Conservation (phyloP, 2,888 invertebrate species). For the Microlaimidae sp. region DNA sequence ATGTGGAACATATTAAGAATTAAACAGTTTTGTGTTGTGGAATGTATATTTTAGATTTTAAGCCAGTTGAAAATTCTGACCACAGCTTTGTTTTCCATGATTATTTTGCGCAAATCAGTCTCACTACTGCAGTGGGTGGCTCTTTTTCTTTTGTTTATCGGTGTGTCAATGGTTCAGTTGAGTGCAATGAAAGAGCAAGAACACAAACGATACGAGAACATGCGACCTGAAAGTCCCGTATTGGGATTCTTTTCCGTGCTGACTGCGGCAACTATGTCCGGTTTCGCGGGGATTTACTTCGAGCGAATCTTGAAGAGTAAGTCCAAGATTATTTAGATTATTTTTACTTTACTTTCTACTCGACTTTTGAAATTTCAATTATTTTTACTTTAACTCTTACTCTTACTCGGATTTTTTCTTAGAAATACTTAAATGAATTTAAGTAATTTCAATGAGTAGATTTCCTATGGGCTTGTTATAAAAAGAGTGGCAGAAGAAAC, state of each 20-base stretch:
- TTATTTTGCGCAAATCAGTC: conserved; percentile 34
- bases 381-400: no score
- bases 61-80: conserved; percentile 40
- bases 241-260: conserved; percentile 63
- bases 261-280: conserved; percentile 70
- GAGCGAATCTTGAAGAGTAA: conserved; percentile 81
- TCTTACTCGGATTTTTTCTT: no score
- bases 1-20: no score
- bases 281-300: conserved; percentile 88
- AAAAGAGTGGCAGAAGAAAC: no score
- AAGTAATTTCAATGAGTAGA: no score
- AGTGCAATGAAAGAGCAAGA: background rate
- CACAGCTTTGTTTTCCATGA: conserved; percentile 38
- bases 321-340: no score
- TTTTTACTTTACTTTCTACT: no score
- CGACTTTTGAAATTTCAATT: no score
- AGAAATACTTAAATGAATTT: no score
- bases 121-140: conserved; percentile 36
- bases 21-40: no score
- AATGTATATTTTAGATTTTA: conserved; percentile 31
- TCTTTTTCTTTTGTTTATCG: conserved; percentile 34
- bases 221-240: conserved; percentile 31
- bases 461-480: no score
- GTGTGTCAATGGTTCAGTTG: conserved; percentile 36
- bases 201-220: background rate